These are phyloP conservation scores for Saccostrea glomerata DNA, from an alignment of 1,140 invertebrate species.

Conservation along the genomic window DNA sequence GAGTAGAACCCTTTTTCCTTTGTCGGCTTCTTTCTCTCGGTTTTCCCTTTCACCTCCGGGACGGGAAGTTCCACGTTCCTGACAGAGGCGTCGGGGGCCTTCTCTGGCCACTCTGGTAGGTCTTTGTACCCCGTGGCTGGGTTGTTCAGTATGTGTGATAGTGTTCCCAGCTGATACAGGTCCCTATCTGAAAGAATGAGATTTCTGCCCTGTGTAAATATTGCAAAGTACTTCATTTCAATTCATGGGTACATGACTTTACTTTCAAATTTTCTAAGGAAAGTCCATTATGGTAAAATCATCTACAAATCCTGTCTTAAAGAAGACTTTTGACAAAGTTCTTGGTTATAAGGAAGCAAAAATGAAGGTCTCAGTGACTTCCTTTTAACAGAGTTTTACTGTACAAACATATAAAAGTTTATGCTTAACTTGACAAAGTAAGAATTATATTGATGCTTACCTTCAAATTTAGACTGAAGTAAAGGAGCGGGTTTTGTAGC, in stretches of 20 bases:
- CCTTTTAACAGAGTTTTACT: too few relatives aligned
- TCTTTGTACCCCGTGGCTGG: constrained; percentile 92
- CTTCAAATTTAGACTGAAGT: constrained; percentile 85
- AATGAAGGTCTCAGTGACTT: too few relatives aligned
- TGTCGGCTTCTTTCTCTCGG: constrained; percentile 73
- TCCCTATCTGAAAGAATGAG: constrained; percentile 84
- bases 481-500: constrained; percentile 95
- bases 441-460: constrained; percentile 72
- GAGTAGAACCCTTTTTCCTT: constrained; percentile 82
- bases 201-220: too few relatives aligned
- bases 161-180: constrained; percentile 94
- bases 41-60: constrained; percentile 45
- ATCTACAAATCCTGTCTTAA: too few relatives aligned
- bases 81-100: constrained; percentile 87
- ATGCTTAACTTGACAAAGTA: too few relatives aligned
- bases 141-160: constrained; percentile 96
- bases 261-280: too few relatives aligned
- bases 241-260: too few relatives aligned
- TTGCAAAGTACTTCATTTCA: too few relatives aligned
- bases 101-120: constrained; percentile 90
- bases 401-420: too few relatives aligned
- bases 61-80: constrained; percentile 85
- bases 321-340: too few relatives aligned
- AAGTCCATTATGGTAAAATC: too few relatives aligned
- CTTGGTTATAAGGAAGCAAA: too few relatives aligned